A percentile compares a stretch with the other conserved stretches of the same genome.
These are phyloP conservation scores for Salmo trutta DNA, from an alignment of 2,797 vertebrate genomes.

Conservation along the genomic window DNA sequence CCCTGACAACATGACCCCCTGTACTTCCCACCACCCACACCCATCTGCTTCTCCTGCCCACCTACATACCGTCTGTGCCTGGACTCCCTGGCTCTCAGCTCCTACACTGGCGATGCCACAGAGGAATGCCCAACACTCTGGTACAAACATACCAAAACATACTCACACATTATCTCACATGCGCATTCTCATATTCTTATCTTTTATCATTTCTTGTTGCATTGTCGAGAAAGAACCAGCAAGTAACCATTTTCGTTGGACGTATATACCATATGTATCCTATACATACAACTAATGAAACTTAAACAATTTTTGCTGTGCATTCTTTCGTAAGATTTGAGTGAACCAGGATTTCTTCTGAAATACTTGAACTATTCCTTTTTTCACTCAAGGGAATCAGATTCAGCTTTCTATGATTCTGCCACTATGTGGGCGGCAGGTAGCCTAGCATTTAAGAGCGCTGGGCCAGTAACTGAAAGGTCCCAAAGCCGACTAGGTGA, in stretches of 20 bases:
- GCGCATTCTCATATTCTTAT: neutral
- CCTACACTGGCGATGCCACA: neutral
- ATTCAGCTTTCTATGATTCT: too few relatives aligned
- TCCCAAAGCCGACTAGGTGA: too few relatives aligned
- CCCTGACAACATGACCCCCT: neutral
- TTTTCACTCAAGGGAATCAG: too few relatives aligned
- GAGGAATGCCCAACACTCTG: neutral
- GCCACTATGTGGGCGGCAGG: too few relatives aligned
- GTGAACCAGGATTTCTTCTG: too few relatives aligned
- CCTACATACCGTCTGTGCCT: conserved; percentile 44
- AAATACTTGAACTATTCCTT: too few relatives aligned
- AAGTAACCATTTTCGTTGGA: too few relatives aligned
- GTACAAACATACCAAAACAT: neutral
- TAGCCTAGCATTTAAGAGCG: too few relatives aligned
- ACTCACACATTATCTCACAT: neutral
- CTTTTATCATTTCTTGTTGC: neutral
- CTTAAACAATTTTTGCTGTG: neutral
- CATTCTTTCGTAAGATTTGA: neutral
- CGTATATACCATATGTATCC: too few relatives aligned
- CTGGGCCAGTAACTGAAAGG: too few relatives aligned
- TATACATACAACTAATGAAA: too few relatives aligned
- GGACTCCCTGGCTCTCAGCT: conserved; percentile 1
- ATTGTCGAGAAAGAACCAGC: too few relatives aligned
- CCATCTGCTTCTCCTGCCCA: conserved; percentile 52
- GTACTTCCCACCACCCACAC: conserved; percentile 35